These are phyloP conservation scores for Trichogramma pretiosum DNA, from an alignment of 1,140 invertebrate species.

Conservation along the genomic window DNA sequence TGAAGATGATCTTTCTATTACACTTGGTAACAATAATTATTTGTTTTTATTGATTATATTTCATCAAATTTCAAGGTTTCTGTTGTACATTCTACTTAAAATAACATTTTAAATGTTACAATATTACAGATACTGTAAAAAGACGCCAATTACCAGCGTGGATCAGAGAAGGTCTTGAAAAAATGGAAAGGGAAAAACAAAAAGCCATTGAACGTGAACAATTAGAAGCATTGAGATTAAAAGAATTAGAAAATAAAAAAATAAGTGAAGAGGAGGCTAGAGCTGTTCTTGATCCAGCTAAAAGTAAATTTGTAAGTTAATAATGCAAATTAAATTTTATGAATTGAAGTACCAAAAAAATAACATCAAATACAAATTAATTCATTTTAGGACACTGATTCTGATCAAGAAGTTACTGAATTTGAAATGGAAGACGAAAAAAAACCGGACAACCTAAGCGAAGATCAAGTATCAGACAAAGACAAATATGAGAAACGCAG, in stretches of 20 bases:
- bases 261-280: constrained; percentile 54
- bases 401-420: constrained; percentile 45
- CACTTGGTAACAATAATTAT: constrained; percentile 33
- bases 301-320: constrained; percentile 75
- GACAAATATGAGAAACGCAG: constrained; percentile 31
- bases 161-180: constrained; percentile 93
- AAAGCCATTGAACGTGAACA: constrained; percentile 75
- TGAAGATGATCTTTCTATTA: constrained; percentile 38
- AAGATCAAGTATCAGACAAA: constrained; percentile 24
- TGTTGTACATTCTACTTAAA: no score
- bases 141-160: constrained; percentile 85
- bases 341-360: no score
- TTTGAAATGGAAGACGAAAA: constrained; percentile 32
- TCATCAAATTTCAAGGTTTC: no score
- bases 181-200: constrained; percentile 93
- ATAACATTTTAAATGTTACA: background rate
- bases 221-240: constrained; percentile 55
- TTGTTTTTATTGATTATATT: constrained; percentile 6
- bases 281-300: constrained; percentile 53
- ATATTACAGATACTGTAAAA: constrained; percentile 73
- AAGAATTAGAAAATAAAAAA: constrained; percentile 52
- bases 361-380: constrained; percentile 1
- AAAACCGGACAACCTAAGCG: constrained; percentile 21
- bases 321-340: constrained; percentile 1
- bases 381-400: constrained; percentile 45